Evolutionary conservation across 1,140 invertebrate genomes (phyloP).

Genomic region (Steinernema feltiae): DNA sequence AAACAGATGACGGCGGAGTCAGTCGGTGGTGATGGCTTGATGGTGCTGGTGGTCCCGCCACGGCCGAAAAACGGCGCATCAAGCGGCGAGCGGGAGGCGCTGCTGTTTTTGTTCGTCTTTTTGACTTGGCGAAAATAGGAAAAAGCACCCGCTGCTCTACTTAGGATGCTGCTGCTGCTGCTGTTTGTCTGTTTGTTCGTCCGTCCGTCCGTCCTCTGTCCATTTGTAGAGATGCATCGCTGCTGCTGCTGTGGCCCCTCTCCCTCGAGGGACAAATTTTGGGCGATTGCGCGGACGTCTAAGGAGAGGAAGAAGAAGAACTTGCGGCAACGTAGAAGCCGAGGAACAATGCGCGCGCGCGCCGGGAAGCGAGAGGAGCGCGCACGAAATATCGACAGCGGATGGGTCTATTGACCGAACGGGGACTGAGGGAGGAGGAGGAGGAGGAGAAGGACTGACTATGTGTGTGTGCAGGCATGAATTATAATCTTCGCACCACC

Average conservation of each 20-base stretch:
- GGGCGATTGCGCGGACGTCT: background rate
- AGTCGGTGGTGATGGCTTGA: background rate
- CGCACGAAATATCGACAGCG: conserved; percentile 19
- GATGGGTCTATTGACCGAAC: background rate
- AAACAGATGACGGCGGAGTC: background rate
- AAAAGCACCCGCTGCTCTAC: too few species aligned
- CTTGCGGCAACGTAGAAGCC: background rate
- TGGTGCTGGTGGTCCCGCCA: background rate
- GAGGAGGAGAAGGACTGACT: conserved; percentile 1
- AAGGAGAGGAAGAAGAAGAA: background rate
- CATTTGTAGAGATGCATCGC: background rate
- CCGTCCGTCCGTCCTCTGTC: background rate
- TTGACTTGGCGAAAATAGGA: too few species aligned
- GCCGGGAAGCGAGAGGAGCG: too few species aligned
- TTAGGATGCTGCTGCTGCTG: too few species aligned
- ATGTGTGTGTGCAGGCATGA: conserved; percentile 6
- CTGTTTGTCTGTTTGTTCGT: background rate
- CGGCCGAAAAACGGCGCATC: background rate
- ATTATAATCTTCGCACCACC: background rate
- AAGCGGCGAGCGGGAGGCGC: too few species aligned
- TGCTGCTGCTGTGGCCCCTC: background rate
- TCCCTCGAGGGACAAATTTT: conserved; percentile 8
- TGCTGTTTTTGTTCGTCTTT: too few species aligned
- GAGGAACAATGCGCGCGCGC: background rate
- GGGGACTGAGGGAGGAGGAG: background rate